Conservation (phyloP, 35 echinoderm and acorn worm genomes). For the Diadema setosum region DNA sequence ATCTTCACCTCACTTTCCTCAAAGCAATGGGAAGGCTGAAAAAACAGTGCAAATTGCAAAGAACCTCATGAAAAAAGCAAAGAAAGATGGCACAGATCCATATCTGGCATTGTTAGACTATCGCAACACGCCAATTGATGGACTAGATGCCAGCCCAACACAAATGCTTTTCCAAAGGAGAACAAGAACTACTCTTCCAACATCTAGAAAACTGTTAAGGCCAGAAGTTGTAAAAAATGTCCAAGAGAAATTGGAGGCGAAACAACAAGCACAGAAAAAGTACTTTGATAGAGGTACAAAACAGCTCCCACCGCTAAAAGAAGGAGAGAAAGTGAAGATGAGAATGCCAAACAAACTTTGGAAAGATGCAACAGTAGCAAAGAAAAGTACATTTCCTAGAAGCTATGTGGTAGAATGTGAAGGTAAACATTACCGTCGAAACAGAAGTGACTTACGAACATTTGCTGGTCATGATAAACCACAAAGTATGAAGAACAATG, state of each 20-base stretch:
- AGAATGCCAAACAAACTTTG: neutral
- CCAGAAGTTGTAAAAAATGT: neutral
- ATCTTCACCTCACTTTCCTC: neutral
- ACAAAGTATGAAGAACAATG: neutral
- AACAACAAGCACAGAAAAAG: neutral
- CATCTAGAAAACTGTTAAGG: neutral
- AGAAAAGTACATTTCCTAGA: neutral
- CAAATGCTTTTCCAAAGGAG: slow-evolving; percentile 21
- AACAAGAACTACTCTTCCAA: slow-evolving; percentile 9
- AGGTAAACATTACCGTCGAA: neutral
- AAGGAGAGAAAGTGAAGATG: slow-evolving; percentile 3
- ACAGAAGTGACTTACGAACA: neutral
- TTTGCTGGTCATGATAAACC: neutral
- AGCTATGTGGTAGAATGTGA: neutral
- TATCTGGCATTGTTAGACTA: slow-evolving; percentile 40
- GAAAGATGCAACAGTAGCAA: neutral
- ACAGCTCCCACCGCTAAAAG: neutral
- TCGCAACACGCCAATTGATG: too few relatives aligned
- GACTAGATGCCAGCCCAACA: too few relatives aligned
- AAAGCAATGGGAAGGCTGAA: slow-evolving; percentile 39
- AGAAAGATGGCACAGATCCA: slow-evolving; percentile 28
- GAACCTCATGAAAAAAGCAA: slow-evolving; percentile 30
- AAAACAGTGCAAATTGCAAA: slow-evolving; percentile 40
- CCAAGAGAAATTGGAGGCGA: neutral
- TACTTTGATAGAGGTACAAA: neutral